Conservation (phyloP, 2,113 vertebrate genomes). For the Aplodontia rufa region DNA sequence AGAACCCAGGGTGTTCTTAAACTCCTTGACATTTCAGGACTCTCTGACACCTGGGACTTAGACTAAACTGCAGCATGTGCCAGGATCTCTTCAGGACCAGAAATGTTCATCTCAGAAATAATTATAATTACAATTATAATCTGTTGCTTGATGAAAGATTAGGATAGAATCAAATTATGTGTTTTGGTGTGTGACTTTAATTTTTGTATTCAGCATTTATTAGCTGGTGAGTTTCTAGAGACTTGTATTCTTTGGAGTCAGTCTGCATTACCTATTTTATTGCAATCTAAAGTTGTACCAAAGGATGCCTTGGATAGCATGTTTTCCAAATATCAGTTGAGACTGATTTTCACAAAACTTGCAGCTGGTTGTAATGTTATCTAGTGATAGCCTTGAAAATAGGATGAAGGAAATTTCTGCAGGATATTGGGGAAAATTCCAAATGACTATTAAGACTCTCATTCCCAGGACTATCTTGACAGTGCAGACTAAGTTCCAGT, state of each 20-base stretch:
- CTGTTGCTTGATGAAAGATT: conserved; percentile 38
- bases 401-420: neutral
- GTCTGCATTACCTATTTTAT: conserved; percentile 23
- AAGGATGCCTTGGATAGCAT: neutral
- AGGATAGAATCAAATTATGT: conserved; percentile 14
- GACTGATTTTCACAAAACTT: conserved; percentile 41
- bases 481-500: conserved; percentile 1
- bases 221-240: conserved; percentile 49
- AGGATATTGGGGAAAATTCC: conserved; percentile 20
- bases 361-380: conserved; percentile 32
- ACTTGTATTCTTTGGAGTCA: conserved; percentile 33
- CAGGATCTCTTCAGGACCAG: conserved; percentile 1
- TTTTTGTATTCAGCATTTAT: conserved; percentile 35
- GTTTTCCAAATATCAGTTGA: conserved; percentile 33
- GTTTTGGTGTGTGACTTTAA: conserved; percentile 32
- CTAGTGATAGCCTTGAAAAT: conserved; percentile 22
- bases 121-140: neutral
- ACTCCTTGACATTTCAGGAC: conserved; percentile 5
- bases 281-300: conserved; percentile 14
- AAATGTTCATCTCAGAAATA: conserved; percentile 1
- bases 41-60: conserved; percentile 14
- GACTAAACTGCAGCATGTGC: neutral
- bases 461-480: neutral
- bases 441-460: neutral
- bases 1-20: neutral